These are phyloP conservation scores for Phorcus lineatus DNA, from an alignment of 2,888 invertebrate genomes.

Conservation along the genomic window DNA sequence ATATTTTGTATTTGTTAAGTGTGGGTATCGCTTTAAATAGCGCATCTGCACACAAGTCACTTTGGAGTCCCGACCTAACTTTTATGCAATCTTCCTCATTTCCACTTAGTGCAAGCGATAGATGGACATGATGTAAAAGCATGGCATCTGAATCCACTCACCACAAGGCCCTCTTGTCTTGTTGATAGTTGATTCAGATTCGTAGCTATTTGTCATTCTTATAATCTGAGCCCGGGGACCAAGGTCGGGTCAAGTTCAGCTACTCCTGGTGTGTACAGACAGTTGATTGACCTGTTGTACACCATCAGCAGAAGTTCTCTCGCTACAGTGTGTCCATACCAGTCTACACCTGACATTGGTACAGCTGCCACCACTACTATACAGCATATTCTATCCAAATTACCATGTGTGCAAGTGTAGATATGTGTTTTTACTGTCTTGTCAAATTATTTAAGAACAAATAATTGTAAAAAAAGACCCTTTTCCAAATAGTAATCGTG, in stretches of 20 bases:
- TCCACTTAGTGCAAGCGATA: conserved; percentile 1
- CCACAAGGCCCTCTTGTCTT: background rate
- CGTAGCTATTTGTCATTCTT: background rate
- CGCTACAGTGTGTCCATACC: background rate
- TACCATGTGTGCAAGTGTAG: conserved; percentile 25
- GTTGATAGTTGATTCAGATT: background rate
- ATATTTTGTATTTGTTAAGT: conserved; percentile 19
- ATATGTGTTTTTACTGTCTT: conserved; percentile 19
- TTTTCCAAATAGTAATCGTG: conserved; percentile 3
- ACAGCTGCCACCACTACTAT: conserved; percentile 13
- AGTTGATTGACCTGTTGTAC: too few species aligned
- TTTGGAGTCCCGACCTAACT: conserved; percentile 22
- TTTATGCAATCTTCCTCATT: conserved; percentile 21
- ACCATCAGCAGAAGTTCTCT: too few species aligned
- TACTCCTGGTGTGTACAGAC: background rate
- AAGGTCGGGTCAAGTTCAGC: conserved; percentile 15
- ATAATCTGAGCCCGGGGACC: conserved; percentile 9
- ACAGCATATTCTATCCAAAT: conserved; percentile 15
- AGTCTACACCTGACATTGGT: background rate
- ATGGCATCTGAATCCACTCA: background rate
- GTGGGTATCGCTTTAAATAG: conserved; percentile 17
- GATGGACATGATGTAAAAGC: background rate
- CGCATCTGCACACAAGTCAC: conserved; percentile 14
- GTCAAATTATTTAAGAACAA: conserved; percentile 1
- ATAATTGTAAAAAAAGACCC: conserved; percentile 24